Evolutionary conservation across 2,113 vertebrate genomes (phyloP).

Genomic region (Muntiacus muntjak): DNA sequence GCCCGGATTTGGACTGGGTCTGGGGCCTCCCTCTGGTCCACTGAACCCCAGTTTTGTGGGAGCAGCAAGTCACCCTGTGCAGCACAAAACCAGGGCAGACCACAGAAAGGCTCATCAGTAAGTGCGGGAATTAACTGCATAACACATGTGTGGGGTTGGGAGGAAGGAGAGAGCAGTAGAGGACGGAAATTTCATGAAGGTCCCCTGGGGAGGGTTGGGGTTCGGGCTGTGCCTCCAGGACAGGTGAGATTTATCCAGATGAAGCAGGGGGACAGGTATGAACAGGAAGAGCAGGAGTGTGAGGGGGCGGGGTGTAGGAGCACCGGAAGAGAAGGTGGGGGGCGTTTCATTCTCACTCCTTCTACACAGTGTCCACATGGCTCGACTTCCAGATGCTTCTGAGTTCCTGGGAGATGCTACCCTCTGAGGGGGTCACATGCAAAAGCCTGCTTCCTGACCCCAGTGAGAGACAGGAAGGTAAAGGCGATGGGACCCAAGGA

Average conservation of each 20-base stretch:
- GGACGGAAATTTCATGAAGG: background rate
- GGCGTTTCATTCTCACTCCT: background rate
- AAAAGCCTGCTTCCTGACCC: background rate
- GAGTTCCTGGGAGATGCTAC: background rate
- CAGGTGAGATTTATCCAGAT: background rate
- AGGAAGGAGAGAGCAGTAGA: background rate
- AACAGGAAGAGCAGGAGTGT: background rate
- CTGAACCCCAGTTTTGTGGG: background rate
- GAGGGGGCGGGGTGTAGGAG: fast-evolving
- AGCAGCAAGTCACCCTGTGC: background rate
- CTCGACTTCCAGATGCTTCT: background rate
- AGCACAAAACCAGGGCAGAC: background rate
- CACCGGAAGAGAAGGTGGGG: background rate
- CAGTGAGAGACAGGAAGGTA: background rate
- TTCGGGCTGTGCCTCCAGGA: background rate
- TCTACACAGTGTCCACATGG: background rate
- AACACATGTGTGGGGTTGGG: background rate
- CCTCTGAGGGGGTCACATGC: fast-evolving
- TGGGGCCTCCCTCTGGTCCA: background rate
- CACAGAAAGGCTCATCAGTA: background rate
- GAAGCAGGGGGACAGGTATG: fast-evolving
- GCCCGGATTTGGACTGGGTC: background rate
- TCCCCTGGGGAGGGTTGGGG: no score
- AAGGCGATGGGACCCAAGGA: background rate
- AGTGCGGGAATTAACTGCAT: background rate